Base-by-base conservation (phyloP, 2,888 invertebrate genomes). In the Acronicta psi region DNA sequence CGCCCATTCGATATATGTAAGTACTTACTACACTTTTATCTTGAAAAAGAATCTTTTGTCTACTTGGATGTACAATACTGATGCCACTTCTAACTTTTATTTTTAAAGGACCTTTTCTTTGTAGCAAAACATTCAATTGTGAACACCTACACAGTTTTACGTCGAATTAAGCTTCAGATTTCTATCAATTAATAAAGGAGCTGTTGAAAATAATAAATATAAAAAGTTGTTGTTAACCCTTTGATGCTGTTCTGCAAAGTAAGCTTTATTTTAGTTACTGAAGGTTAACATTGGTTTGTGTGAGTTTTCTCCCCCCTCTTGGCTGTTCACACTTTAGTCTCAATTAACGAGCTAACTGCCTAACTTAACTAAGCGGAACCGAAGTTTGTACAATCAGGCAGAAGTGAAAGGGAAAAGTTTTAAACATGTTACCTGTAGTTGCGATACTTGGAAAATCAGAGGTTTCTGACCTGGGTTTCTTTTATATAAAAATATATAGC, bases 311-410 rank as follows among this genome's bases (percentile, higher is more conserved):
- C 16, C 29, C 18, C 14, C 14, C n/a, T 45, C n/a, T 14, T 34
- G 8, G 17, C 51, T 54, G 13, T 61, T 61, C 47, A 51, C 52
- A 60, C 61, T 36, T 40, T 37, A 50, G 37, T 50, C 57, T 62
- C 38, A 70, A 64, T 77, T 59, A 69, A 71, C 46, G 54, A 59
- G 66, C 25, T 60, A 67, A 70, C 63, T 66, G 46, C 54, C 40
- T 42, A 62, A 70, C 61, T 69, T 68, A 60, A 61, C 53, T 59
- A 55, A 69, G 57, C 66, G 68, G 62, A 70, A 65, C 65, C 31
- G 31, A 60, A 71, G 42, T 66, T 36, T 10, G 46, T 55, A 69
- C 74, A 61, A 54, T 68, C 46, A 49, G 60, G 61, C 53, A 65
- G 41, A 57, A 64, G 53, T 60, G 11, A 42, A 53, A 55, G 45